Conservation (phyloP, 2,797 vertebrate genomes). For the Falco columbarius region DNA sequence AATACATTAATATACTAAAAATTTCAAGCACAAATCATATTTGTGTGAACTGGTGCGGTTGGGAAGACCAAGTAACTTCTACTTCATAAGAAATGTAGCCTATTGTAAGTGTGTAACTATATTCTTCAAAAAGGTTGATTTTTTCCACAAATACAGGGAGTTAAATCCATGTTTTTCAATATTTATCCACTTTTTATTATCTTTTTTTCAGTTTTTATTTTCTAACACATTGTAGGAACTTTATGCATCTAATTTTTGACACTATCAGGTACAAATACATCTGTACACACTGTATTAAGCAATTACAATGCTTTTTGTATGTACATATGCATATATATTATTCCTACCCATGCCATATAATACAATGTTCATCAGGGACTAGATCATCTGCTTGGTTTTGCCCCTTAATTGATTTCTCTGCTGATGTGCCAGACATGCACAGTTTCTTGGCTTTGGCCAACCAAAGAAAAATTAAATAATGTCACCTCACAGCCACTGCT, state of each 20-base stretch:
- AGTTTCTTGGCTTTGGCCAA: not conserved
- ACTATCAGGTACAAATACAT: not conserved
- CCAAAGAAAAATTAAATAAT: not conserved
- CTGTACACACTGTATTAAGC: not conserved
- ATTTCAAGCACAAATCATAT: slow-evolving; percentile 16
- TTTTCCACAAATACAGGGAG: not conserved
- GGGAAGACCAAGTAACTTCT: not conserved
- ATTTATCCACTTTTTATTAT: not conserved
- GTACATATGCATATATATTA: not conserved
- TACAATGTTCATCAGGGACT: not conserved
- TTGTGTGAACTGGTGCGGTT: not conserved
- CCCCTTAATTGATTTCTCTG: not conserved
- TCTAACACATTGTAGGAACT: not conserved
- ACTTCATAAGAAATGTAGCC: not conserved
- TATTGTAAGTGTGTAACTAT: not conserved
- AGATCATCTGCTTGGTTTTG: not conserved
- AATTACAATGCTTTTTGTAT: not conserved
- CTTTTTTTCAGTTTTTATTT: not conserved
- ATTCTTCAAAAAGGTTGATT: not conserved
- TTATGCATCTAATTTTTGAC: not conserved
- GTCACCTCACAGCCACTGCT: not conserved
- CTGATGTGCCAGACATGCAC: not conserved
- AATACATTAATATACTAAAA: slow-evolving; percentile 49
- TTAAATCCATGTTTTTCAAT: not conserved
- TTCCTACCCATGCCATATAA: not conserved